Evolutionary conservation across 2,797 vertebrate genomes (phyloP).

Genomic region (Liparis tanakae): DNA sequence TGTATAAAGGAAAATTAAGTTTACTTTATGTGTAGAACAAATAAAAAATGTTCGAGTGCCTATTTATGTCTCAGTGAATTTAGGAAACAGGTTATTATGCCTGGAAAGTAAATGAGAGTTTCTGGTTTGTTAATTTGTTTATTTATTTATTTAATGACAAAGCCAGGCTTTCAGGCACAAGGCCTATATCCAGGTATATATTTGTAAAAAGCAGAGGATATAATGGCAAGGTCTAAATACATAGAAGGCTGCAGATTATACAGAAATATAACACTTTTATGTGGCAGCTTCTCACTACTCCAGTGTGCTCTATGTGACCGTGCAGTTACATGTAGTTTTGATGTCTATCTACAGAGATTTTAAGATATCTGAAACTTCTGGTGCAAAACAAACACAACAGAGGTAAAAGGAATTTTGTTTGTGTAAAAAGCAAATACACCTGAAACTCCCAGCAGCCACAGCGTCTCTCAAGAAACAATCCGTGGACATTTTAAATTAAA

Average conservation of each 20-base stretch:
- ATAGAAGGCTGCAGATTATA: neutral
- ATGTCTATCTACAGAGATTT: constrained; percentile 12
- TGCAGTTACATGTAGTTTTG: constrained; percentile 24
- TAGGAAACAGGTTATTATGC: neutral
- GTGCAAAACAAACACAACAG: constrained; percentile 5
- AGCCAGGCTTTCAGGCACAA: constrained; percentile 2
- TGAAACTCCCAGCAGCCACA: neutral
- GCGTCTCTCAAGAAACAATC: neutral
- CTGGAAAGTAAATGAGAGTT: constrained; percentile 9
- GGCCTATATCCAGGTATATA: neutral
- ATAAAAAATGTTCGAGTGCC: neutral
- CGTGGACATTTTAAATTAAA: neutral
- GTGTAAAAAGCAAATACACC: neutral
- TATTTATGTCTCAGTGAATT: neutral
- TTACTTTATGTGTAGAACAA: neutral
- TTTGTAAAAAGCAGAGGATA: neutral
- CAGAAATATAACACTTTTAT: neutral
- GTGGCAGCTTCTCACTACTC: neutral
- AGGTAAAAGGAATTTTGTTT: constrained; percentile 39
- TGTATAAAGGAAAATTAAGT: neutral
- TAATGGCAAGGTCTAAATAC: neutral
- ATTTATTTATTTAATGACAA: neutral
- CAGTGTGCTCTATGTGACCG: neutral
- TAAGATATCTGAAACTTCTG: constrained; percentile 3
- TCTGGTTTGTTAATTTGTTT: neutral